Evolutionary conservation across 2,888 invertebrate species (phyloP).

Genomic region (Epinotia brunnichana): DNA sequence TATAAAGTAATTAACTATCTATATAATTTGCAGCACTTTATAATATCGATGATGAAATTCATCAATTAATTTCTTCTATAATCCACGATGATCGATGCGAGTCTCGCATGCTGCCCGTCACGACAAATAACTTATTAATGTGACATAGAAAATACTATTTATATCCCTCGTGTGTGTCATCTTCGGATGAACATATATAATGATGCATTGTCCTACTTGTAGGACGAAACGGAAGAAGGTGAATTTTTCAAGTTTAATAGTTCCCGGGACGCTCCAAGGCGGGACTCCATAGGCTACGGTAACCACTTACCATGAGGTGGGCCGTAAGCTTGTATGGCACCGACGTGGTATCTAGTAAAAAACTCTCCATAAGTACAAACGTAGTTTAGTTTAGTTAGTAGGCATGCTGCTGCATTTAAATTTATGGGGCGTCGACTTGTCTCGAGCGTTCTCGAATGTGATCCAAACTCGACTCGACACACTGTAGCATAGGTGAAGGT

Average conservation of each 20-base stretch:
- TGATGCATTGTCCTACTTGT: slow-evolving; percentile 21
- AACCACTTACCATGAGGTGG: no score
- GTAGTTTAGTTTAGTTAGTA: no score
- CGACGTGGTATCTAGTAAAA: no score
- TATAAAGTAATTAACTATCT: background rate
- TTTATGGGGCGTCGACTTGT: no score
- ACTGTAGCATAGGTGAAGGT: background rate
- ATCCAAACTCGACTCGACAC: no score
- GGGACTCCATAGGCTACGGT: no score
- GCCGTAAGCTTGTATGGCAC: no score
- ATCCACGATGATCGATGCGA: slow-evolving; percentile 31
- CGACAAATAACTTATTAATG: slow-evolving; percentile 18
- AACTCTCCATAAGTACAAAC: no score
- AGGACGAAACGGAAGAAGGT: slow-evolving; percentile 2
- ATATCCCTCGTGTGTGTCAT: slow-evolving; percentile 14
- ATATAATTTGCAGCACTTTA: background rate
- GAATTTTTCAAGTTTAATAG: background rate
- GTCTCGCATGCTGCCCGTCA: slow-evolving; percentile 30
- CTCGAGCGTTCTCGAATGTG: no score
- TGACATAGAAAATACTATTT: slow-evolving; percentile 19
- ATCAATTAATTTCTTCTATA: slow-evolving; percentile 31
- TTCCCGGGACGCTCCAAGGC: no score
- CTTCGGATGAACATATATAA: slow-evolving; percentile 17
- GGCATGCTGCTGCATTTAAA: no score
- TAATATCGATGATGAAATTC: slow-evolving; percentile 11